Evolutionary conservation across 2,888 invertebrate genomes (phyloP).

Genomic region (Ganaspis brasiliensis): DNA sequence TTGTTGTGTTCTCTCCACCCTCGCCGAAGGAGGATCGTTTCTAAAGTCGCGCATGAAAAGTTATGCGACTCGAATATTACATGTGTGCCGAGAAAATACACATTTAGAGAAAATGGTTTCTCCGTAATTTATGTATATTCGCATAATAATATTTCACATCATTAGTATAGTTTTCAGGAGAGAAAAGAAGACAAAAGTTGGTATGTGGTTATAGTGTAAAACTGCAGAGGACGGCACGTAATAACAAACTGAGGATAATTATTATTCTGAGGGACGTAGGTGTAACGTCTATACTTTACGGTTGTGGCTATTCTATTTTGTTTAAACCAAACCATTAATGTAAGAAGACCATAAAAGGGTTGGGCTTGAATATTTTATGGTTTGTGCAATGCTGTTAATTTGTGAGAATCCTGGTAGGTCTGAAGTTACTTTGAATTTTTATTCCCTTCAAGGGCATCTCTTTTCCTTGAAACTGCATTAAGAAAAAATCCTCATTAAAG

Average conservation of each 20-base stretch:
- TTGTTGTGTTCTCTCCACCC: conserved; percentile 32
- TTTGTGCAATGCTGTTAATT: conserved; percentile 37
- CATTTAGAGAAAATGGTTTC: conserved; percentile 9
- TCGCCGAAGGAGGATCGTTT: conserved; percentile 31
- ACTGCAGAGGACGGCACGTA: conserved; percentile 16
- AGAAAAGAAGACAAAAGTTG: conserved; percentile 18
- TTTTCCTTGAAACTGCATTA: not conserved
- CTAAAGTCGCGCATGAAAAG: conserved; percentile 30
- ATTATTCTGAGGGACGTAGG: conserved; percentile 38
- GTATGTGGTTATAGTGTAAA: conserved; percentile 25
- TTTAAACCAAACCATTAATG: conserved; percentile 36
- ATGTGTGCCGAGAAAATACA: conserved; percentile 8
- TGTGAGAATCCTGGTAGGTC: conserved; percentile 31
- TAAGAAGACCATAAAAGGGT: conserved; percentile 33
- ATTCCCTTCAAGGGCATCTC: conserved; percentile 16
- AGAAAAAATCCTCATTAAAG: not conserved
- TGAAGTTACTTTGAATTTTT: conserved; percentile 21
- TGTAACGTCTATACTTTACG: conserved; percentile 39
- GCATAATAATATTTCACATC: conserved; percentile 32
- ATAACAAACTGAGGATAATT: conserved; percentile 34
- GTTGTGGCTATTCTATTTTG: conserved; percentile 40
- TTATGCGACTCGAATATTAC: conserved; percentile 27
- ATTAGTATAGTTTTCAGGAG: conserved; percentile 24
- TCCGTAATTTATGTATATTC: conserved; percentile 15
- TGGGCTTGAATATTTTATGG: conserved; percentile 38